These are phyloP conservation scores for Rhamnusium bicolor DNA, from an alignment of 2,888 invertebrate species.

Conservation along the genomic window DNA sequence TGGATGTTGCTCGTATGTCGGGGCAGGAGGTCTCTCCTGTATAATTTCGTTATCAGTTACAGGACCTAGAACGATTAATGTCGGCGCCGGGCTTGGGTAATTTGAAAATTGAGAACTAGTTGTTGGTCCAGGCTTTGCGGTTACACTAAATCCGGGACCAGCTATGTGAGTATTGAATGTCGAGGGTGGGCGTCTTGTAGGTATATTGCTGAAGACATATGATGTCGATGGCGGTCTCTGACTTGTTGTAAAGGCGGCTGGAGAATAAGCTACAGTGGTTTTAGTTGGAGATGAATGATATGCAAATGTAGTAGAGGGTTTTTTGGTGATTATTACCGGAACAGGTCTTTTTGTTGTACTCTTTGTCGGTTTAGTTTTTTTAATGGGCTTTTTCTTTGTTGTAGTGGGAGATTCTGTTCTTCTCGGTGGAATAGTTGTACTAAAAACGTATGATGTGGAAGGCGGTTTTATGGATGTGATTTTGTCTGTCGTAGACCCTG, in stretches of 20 bases:
- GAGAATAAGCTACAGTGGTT: conserved; percentile 61
- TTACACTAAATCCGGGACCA: conserved; percentile 62
- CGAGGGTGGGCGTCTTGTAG: conserved; percentile 54
- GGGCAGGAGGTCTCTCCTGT: conserved; percentile 34
- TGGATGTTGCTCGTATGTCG: conserved; percentile 62
- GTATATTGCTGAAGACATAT: conserved; percentile 66
- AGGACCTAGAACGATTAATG: conserved; percentile 76
- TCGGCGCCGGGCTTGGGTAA: conserved; percentile 73
- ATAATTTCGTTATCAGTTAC: conserved; percentile 63
- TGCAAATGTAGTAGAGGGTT: conserved; percentile 40
- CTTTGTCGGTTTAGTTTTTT: conserved; percentile 42
- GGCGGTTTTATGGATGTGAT: conserved; percentile 64
- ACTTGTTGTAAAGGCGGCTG: conserved; percentile 59
- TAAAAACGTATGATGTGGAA: conserved; percentile 71
- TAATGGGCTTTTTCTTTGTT: conserved; percentile 71
- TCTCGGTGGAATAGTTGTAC: conserved; percentile 67
- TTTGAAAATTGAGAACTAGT: conserved; percentile 46
- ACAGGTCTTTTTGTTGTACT: conserved; percentile 50
- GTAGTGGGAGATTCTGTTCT: conserved; percentile 58
- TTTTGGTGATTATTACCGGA: conserved; percentile 65
- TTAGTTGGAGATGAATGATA: conserved; percentile 62
- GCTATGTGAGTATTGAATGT: conserved; percentile 59
- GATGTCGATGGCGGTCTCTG: conserved; percentile 70
- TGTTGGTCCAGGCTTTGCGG: conserved; percentile 54
- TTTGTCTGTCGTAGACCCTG: not conserved